Base-by-base conservation (phyloP, 2,797 vertebrate genomes). In the Anguilla megastoma region DNA sequence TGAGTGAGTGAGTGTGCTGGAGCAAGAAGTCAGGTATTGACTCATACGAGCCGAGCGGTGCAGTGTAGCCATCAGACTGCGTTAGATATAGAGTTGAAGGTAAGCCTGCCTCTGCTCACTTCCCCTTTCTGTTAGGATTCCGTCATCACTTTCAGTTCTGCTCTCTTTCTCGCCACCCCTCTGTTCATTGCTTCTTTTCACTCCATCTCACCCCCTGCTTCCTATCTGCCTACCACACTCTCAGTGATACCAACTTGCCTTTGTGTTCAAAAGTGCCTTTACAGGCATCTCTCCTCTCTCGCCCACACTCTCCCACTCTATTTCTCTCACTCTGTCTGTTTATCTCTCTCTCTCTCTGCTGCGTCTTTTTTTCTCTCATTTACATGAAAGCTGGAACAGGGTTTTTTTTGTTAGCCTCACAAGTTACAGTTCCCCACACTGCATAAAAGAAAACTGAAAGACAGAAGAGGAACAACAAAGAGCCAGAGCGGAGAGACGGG, bases 351-450 rank as follows among this genome's bases (percentile, higher is more conserved):
- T 88, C 90, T 89, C 90, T 91, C 89, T 87, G 87, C 83, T 89
- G 91, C 92, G 60, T 80, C 66, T 56, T 91, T 90, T 88, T 76
- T 87, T 76, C 79, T 88, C 80, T 71, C 88, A 95, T 96, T 97
- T 96, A 95, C 96, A 96, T 96, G 92, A 93, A 92, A 95, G 95
- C 95, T 90, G 91, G 94, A 94, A 86, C 88, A 82, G 30, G 71
- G 63, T 82, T 87, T 88, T 90, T 88, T 92, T 88, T 95, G 63
- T 69, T 93, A 94, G 95, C 90, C 87, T 93, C 90, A 93, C 90
- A 90, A 92, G 92, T 92, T 92, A 91, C 91, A 89, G 90, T 93
- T 93, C 90, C 89, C 91, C 94, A 89, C 86, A 85, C 90, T 79
- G 71, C 58, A 86, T 30, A 88, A 89, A 86, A 79, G 88, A 91